Evolutionary conservation across 64 coral and sea anemone species (phyloP).

Genomic region (Actinia tenebrosa): DNA sequence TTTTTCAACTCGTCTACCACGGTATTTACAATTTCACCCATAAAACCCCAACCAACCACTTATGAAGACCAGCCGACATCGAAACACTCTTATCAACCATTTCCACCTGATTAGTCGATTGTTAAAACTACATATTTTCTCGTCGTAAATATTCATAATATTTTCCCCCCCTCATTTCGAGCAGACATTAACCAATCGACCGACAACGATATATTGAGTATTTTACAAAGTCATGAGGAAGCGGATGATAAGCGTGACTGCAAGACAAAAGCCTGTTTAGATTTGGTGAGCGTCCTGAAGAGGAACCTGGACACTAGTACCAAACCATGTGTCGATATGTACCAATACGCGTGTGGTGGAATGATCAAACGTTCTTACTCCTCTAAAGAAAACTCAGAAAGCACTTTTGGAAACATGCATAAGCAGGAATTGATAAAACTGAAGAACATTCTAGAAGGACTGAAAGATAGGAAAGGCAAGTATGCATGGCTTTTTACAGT

Average conservation of each 20-base stretch:
- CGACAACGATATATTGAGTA: neutral
- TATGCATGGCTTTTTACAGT: neutral
- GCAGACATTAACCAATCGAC: neutral
- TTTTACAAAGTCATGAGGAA: neutral
- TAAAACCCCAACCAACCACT: too few relatives aligned
- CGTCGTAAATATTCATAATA: neutral
- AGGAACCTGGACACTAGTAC: neutral
- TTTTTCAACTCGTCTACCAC: too few relatives aligned
- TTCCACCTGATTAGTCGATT: too few relatives aligned
- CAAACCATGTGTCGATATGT: conserved; percentile 11
- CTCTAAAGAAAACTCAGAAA: neutral
- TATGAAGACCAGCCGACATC: too few relatives aligned
- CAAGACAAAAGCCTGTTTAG: neutral
- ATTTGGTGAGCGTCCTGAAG: neutral
- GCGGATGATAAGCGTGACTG: neutral
- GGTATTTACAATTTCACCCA: too few relatives aligned
- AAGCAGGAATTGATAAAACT: neutral
- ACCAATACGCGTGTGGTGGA: conserved; percentile 5
- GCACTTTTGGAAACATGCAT: conserved; percentile 10
- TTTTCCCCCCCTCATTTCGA: neutral
- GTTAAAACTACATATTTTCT: neutral
- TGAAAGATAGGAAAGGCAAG: conserved; percentile 13
- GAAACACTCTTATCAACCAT: too few relatives aligned
- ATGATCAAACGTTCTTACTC: neutral
- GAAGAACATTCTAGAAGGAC: neutral